These are phyloP conservation scores for Stenotaenia linearis DNA, from an alignment of 2,888 invertebrate genomes.

Conservation along the genomic window DNA sequence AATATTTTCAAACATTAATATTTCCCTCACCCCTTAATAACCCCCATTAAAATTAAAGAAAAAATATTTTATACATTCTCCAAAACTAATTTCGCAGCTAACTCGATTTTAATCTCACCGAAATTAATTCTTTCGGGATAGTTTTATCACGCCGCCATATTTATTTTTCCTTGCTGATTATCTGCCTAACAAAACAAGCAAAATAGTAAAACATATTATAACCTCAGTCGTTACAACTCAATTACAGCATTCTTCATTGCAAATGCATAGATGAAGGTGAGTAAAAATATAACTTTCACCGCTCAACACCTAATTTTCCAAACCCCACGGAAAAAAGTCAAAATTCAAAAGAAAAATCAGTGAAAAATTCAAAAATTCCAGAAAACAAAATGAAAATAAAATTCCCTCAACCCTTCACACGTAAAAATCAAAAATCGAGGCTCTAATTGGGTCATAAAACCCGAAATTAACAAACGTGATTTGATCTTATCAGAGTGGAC, in stretches of 20 bases:
- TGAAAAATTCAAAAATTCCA: no score
- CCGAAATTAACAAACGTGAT: no score
- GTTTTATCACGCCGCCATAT: not conserved
- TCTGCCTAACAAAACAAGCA: not conserved
- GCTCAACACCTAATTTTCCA: not conserved
- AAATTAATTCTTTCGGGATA: not conserved
- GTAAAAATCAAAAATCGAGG: no score
- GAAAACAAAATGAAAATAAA: no score
- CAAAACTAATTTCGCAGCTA: not conserved
- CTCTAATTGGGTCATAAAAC: no score
- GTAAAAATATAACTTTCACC: not conserved
- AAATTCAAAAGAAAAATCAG: not conserved
- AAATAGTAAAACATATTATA: not conserved
- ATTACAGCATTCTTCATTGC: not conserved
- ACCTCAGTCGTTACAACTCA: not conserved
- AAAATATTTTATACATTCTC: not conserved
- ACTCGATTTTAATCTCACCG: not conserved
- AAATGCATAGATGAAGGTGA: slow-evolving; percentile 1
- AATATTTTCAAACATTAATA: not conserved
- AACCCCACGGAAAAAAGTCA: not conserved
- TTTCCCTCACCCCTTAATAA: not conserved
- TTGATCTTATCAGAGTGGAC: no score
- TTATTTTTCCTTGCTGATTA: not conserved
- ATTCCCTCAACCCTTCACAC: no score
- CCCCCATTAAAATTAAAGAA: not conserved